Percentiles rank a stretch among this genome's conserved stretches.
Evolutionary conservation across 64 coral and sea anemone species (phyloP).

Genomic region (Montipora foliosa): DNA sequence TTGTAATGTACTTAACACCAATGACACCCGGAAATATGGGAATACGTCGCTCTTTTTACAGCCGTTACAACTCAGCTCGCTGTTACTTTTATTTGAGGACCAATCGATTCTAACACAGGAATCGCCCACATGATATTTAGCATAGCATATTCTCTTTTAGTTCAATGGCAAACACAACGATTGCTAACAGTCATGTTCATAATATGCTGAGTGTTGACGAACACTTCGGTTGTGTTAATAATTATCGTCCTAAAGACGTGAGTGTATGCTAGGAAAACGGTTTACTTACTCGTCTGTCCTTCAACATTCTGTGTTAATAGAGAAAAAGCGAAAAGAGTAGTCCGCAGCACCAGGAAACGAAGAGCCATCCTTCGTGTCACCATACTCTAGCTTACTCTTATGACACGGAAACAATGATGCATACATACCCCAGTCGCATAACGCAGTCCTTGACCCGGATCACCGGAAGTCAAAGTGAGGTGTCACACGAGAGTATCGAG

Average conservation of each 20-base stretch:
- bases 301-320: not conserved
- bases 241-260: not conserved
- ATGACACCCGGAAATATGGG: not conserved
- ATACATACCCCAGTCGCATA: not conserved
- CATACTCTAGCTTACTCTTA: not conserved
- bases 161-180: no score
- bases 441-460: not conserved
- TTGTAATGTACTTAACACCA: no score
- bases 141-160: not conserved
- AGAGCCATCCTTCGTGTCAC: not conserved
- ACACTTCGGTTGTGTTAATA: no score
- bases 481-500: no score
- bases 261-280: no score
- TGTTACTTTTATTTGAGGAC: no score
- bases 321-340: not conserved
- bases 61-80: not conserved
- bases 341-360: not conserved
- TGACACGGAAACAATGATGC: not conserved
- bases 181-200: no score
- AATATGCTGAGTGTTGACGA: no score
- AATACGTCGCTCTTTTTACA: not conserved
- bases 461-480: not conserved
- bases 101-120: not conserved
- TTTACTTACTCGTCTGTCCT: slow-evolving; percentile 31
- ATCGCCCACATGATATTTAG: not conserved